Evolutionary conservation across 2,113 vertebrate genomes (phyloP).

Genomic region (Bombycilla garrulus): DNA sequence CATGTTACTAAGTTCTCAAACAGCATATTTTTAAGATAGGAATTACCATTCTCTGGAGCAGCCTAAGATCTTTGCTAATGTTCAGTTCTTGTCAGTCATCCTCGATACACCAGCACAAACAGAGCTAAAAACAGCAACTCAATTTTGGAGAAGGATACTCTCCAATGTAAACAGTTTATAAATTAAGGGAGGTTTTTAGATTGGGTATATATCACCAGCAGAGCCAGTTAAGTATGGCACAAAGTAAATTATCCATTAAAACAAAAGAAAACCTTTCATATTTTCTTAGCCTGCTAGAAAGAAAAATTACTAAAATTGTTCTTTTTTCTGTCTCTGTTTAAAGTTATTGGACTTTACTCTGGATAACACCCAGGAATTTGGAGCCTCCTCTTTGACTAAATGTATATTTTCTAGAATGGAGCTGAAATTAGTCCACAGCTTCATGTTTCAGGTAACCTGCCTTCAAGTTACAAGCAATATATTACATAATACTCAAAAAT

Average conservation of each 20-base stretch:
- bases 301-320: background rate
- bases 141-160: background rate
- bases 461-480: background rate
- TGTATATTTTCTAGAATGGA: background rate
- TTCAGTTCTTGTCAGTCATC: background rate
- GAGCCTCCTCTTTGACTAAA: background rate
- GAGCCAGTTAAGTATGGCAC: background rate
- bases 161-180: background rate
- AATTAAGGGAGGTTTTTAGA: background rate
- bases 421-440: background rate
- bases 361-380: background rate
- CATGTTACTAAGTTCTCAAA: background rate
- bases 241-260: background rate
- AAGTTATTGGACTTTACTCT: background rate
- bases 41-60: background rate
- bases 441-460: background rate
- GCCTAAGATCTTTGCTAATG: background rate
- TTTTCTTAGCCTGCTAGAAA: background rate
- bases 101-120: background rate
- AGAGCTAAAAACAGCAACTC: constrained; percentile 2
- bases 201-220: background rate
- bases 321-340: background rate
- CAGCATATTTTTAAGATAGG: background rate
- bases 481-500: background rate
- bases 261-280: background rate